Evolutionary conservation across 1,140 invertebrate genomes (phyloP), one percentile per base, ranked within the genome.

Genomic region (Elysia chlorotica): DNA sequence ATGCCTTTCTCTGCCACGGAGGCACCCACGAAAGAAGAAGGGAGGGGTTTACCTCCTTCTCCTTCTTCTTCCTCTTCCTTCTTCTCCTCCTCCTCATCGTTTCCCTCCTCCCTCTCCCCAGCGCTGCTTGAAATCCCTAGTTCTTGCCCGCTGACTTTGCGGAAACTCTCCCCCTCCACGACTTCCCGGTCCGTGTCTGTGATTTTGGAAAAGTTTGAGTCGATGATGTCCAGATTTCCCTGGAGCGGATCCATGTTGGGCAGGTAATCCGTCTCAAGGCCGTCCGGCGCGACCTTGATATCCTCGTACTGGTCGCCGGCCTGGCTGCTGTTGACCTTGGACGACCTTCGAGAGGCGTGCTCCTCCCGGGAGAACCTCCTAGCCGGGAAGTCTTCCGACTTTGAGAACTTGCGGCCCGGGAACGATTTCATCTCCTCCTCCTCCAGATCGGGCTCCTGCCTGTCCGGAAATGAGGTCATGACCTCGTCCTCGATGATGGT

Each of bases 181-280:
- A 83, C 78, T 30, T 82, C 81, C 33, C 69, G 73, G 14, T 73
- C 71, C 19, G 75, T 77, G 65, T 79, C 77, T 36, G 79, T 81
- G n/a, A 70, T 38, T n/a, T 73, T 78, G 3, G 63, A 21, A 41
- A 66, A 67, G 19, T 72, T 66, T 6, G 76, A 56, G 14, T 73
- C 62, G 21, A 78, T 67, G n/a, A 84, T 76, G 53, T 82, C 80
- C 56, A 83, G 68, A 62, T 78, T 82, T 21, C 83, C 83, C 36
- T 78, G 76, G 10, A 84, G 63, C 0, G 82, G 82, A 54, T 85
- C 84, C 73, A 83, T 79, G 33, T 73, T 75, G 10, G 80, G 77
- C 48, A 85, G 76, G 41, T 85, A 85, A 41, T 84, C 83, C 1
- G 84, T 85, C 72, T 85, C 84, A 5, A 85, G 36, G 23, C 79